Conservation (phyloP, 1,140 invertebrate genomes). For the Caerostris darwini region DNA sequence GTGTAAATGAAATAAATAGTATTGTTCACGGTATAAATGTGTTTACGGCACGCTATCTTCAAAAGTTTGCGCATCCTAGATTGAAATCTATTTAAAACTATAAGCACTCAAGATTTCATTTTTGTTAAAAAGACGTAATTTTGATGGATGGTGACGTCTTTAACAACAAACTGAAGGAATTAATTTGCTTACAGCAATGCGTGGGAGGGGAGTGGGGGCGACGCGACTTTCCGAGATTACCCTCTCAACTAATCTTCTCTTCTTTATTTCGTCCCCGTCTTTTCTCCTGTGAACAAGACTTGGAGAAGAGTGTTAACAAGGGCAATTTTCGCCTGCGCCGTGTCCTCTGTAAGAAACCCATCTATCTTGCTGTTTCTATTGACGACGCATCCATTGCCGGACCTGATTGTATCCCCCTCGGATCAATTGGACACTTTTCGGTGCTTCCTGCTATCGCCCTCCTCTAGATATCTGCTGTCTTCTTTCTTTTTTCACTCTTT, state of each 20-base stretch:
- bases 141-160: slow-evolving; percentile 59
- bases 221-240: slow-evolving; percentile 55
- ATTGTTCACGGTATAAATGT: too few species aligned
- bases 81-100: too few species aligned
- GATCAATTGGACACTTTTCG: slow-evolving; percentile 66
- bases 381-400: slow-evolving; percentile 61
- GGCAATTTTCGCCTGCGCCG: slow-evolving; percentile 64
- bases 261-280: not conserved
- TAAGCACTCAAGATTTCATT: too few species aligned
- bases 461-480: not conserved
- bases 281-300: slow-evolving; percentile 54
- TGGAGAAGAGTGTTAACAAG: slow-evolving; percentile 63
- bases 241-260: slow-evolving; percentile 62
- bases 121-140: slow-evolving; percentile 7
- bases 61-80: too few species aligned
- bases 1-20: too few species aligned
- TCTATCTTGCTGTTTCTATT: slow-evolving; percentile 71
- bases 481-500: not conserved
- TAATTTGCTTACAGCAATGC: not conserved
- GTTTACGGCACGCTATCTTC: too few species aligned
- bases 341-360: slow-evolving; percentile 43
- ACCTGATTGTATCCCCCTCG: slow-evolving; percentile 65
- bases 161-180: slow-evolving; percentile 8
- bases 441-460: not conserved
- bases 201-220: not conserved